Evolutionary conservation across 2,797 vertebrate species (phyloP).

Genomic region (Galago senegalensis): DNA sequence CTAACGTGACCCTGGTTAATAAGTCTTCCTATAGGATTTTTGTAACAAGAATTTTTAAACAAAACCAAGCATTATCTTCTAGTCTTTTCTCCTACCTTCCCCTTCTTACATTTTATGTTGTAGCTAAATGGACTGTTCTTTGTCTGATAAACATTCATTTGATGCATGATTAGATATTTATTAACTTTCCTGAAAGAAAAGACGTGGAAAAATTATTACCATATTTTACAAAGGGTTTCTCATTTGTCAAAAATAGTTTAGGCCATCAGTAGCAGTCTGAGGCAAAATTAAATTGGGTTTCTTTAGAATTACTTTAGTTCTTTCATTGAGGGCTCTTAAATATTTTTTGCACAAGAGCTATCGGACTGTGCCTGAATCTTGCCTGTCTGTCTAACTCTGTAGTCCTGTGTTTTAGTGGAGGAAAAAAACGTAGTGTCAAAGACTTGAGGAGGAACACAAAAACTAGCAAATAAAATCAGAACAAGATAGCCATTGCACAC

Average conservation of each 20-base stretch:
- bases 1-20: background rate
- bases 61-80: constrained; percentile 13
- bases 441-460: background rate
- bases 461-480: constrained; percentile 2
- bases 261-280: background rate
- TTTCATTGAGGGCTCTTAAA: background rate
- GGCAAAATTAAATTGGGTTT: constrained; percentile 48
- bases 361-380: background rate
- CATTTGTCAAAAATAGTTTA: constrained; percentile 48
- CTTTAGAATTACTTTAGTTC: background rate
- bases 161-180: constrained; percentile 35
- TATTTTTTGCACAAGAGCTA: background rate
- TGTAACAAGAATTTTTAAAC: background rate
- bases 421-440: background rate
- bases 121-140: constrained; percentile 55
- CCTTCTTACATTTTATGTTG: constrained; percentile 14
- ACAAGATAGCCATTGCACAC: background rate
- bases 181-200: constrained; percentile 57
- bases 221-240: constrained; percentile 46
- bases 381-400: background rate
- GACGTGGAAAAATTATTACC: background rate
- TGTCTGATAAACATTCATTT: constrained; percentile 51
- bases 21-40: background rate
- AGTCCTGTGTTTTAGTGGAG: background rate
- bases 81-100: background rate